Evolutionary conservation across 2,113 vertebrate genomes (phyloP).

Genomic region (Mobula hypostoma): DNA sequence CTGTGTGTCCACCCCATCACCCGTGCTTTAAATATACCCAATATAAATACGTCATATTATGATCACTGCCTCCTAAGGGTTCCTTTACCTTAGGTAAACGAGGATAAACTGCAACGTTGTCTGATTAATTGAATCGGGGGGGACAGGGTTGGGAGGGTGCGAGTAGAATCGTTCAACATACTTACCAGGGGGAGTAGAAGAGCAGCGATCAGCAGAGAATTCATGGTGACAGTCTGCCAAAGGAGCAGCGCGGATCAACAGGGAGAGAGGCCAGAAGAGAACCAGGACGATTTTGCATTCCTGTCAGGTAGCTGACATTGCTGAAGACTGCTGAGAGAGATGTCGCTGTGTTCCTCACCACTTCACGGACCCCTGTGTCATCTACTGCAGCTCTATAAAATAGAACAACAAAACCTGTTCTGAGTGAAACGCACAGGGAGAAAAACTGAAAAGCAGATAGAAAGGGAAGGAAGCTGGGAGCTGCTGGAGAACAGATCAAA

Average conservation of each 20-base stretch:
- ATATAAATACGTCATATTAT: too few species aligned
- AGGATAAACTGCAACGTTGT: background rate
- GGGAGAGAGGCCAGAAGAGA: background rate
- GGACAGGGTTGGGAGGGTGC: background rate
- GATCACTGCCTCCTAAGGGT: too few species aligned
- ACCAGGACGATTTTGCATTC: background rate
- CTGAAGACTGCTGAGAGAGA: background rate
- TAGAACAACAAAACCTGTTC: background rate
- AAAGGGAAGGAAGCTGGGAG: background rate
- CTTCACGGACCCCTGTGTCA: background rate
- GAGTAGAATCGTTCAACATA: too few species aligned
- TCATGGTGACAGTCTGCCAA: background rate
- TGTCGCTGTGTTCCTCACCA: background rate
- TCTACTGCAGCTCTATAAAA: background rate
- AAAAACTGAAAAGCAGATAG: background rate
- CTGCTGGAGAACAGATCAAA: background rate
- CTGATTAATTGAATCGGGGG: background rate
- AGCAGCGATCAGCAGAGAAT: constrained; percentile 34
- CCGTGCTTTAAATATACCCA: too few species aligned
- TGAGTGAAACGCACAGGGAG: too few species aligned
- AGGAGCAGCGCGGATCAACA: background rate
- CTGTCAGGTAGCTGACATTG: background rate
- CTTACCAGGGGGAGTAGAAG: constrained; percentile 49
- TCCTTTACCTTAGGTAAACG: background rate
- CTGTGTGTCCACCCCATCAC: too few species aligned